A percentile compares a stretch with the other conserved stretches of the same genome.
Evolutionary conservation across 2,888 invertebrate species (phyloP).

Genomic region (Ellobium chinense): DNA sequence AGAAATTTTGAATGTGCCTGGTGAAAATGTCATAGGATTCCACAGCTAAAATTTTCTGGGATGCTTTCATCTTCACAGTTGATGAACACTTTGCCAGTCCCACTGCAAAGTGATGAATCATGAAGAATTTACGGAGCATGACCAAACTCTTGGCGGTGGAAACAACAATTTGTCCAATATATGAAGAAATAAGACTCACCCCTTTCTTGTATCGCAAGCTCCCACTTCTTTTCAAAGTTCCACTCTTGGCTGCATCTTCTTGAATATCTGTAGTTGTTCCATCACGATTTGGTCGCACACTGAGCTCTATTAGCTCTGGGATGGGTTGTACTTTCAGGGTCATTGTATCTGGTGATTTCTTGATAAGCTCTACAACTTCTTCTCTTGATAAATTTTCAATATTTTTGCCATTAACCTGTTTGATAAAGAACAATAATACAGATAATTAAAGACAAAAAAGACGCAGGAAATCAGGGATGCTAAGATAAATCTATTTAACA

Average conservation of each 20-base stretch:
- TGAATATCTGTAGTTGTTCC: conserved; percentile 84
- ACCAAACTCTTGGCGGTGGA: no score
- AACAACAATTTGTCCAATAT: neutral
- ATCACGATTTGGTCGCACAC: conserved; percentile 87
- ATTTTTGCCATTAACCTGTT: conserved; percentile 86
- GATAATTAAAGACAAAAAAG: neutral
- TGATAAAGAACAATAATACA: neutral
- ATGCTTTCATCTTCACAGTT: no score
- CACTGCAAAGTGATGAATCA: no score
- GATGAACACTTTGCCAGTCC: no score
- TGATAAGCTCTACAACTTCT: conserved; percentile 94
- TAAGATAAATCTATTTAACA: no score
- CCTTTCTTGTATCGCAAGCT: conserved; percentile 74
- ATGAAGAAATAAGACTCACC: conserved; percentile 55
- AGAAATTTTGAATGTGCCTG: no score
- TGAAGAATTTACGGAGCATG: no score
- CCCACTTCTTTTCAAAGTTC: conserved; percentile 90
- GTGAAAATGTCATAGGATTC: no score
- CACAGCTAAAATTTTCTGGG: no score
- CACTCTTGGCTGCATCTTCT: conserved; percentile 85
- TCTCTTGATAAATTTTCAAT: conserved; percentile 93
- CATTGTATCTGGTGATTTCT: conserved; percentile 77
- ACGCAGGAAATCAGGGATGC: no score
- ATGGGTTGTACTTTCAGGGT: conserved; percentile 96
- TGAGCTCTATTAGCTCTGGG: conserved; percentile 93